Percentiles rank a stretch among this genome's conserved stretches.
Conservation (phyloP, 2,113 vertebrate genomes). For the Corynorhinus townsendii region DNA sequence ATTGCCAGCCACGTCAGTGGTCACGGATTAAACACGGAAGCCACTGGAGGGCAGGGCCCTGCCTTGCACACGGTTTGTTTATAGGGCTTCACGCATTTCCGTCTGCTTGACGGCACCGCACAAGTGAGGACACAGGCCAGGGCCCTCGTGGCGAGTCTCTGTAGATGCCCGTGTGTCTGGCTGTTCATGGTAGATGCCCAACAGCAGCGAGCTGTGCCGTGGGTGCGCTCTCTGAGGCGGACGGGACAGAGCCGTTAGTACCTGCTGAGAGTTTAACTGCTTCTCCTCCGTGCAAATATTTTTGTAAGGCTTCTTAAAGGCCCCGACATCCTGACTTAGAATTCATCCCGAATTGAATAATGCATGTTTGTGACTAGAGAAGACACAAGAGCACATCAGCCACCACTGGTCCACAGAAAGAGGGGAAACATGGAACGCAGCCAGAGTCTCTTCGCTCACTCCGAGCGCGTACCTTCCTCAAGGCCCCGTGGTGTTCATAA, state of each 20-base stretch:
- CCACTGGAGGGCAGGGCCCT: background rate
- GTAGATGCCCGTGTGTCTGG: background rate
- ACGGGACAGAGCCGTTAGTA: background rate
- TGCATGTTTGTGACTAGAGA: slow-evolving; percentile 38
- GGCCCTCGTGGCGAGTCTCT: background rate
- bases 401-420: background rate
- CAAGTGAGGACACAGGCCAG: background rate
- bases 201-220: background rate
- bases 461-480: slow-evolving; percentile 50
- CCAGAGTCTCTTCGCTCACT: slow-evolving; percentile 46
- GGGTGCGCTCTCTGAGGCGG: background rate
- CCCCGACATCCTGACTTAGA: slow-evolving; percentile 11
- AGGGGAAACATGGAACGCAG: slow-evolving; percentile 43
- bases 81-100: background rate
- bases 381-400: slow-evolving; percentile 24
- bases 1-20: background rate
- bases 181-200: background rate
- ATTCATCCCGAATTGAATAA: slow-evolving; percentile 11
- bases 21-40: background rate
- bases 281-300: slow-evolving; percentile 32
- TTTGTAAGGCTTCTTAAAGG: slow-evolving; percentile 30
- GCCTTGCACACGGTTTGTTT: background rate
- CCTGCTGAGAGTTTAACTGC: background rate
- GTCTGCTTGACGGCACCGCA: background rate
- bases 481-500: slow-evolving; percentile 52